A percentile compares a stretch with the other conserved stretches of the same genome.
Evolutionary conservation across 1,140 invertebrate genomes (phyloP).

Genomic region (Onthophagus taurus): DNA sequence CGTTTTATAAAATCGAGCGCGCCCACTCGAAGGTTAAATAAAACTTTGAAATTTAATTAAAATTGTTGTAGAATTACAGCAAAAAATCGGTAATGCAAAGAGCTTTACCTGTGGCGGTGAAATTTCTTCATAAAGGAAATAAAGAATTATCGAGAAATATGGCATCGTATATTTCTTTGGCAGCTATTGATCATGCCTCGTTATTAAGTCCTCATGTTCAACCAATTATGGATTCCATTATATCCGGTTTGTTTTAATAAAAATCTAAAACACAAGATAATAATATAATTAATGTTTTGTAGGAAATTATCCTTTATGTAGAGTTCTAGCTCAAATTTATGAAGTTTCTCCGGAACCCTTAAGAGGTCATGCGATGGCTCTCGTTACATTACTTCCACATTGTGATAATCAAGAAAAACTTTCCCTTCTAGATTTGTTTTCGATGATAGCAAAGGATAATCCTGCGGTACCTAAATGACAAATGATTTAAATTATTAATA

Average conservation of each 20-base stretch:
- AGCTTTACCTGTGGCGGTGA: slow-evolving; percentile 80
- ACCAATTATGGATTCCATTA: slow-evolving; percentile 80
- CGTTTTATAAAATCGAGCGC: no score
- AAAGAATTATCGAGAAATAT: slow-evolving; percentile 80
- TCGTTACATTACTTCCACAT: slow-evolving; percentile 69
- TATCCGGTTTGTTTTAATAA: slow-evolving; percentile 53
- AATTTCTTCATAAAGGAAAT: slow-evolving; percentile 84
- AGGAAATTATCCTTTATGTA: slow-evolving; percentile 77
- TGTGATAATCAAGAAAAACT: slow-evolving; percentile 77
- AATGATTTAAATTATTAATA: neutral
- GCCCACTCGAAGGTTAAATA: no score
- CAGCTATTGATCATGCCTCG: slow-evolving; percentile 83
- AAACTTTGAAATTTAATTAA: neutral
- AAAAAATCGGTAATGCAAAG: slow-evolving; percentile 83
- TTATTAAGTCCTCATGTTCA: slow-evolving; percentile 77
- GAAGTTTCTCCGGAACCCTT: slow-evolving; percentile 75
- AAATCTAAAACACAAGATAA: neutral
- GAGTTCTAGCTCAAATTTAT: slow-evolving; percentile 82
- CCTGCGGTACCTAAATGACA: slow-evolving; percentile 49
- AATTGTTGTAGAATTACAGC: slow-evolving; percentile 68
- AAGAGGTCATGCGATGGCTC: slow-evolving; percentile 69
- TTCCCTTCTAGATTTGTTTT: slow-evolving; percentile 70
- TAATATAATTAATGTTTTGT: slow-evolving; percentile 21
- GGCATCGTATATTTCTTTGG: slow-evolving; percentile 82
- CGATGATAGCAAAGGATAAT: slow-evolving; percentile 68